phyloP scores from a whole-genome alignment of 2,888 invertebrate genomes.

The Eupithecia vulgata region DNA sequence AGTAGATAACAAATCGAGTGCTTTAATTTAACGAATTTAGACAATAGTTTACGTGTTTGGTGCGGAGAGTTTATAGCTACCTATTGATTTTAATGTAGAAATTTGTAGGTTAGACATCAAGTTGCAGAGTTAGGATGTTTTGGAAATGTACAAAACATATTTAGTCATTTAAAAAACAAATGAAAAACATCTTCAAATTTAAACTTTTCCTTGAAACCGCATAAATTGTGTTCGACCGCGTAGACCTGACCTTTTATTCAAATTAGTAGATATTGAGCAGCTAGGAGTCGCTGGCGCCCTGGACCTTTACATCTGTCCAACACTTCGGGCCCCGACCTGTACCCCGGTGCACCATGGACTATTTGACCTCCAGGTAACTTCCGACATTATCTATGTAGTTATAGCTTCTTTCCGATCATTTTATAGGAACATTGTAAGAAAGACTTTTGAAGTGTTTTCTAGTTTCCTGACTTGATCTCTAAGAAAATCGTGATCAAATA shows the following conservation, averaged over 20 bases:
- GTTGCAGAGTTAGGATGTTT: not conserved
- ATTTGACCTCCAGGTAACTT: not conserved
- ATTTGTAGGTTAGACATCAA: not conserved
- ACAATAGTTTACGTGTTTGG: not conserved
- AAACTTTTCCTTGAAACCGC: not conserved
- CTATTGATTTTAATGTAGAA: not conserved
- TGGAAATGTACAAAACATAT: not conserved
- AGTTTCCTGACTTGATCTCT: not conserved
- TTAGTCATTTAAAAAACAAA: not conserved
- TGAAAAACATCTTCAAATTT: not conserved
- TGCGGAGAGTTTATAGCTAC: not conserved
- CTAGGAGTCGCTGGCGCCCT: conserved; percentile 5
- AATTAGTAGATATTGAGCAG: conserved; percentile 29
- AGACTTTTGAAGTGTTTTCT: not conserved
- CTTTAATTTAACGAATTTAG: not conserved
- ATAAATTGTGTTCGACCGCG: conserved; percentile 24
- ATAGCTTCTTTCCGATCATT: not conserved
- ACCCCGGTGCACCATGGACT: not conserved
- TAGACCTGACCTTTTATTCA: conserved; percentile 34
- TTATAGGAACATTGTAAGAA: not conserved
- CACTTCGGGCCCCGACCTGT: not conserved
- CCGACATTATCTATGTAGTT: not conserved
- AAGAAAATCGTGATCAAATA: not conserved
- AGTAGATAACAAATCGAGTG: not conserved
- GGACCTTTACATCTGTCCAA: not conserved